Conservation (phyloP, 2,888 invertebrate genomes). For the Trachelus iudaicus region DNA sequence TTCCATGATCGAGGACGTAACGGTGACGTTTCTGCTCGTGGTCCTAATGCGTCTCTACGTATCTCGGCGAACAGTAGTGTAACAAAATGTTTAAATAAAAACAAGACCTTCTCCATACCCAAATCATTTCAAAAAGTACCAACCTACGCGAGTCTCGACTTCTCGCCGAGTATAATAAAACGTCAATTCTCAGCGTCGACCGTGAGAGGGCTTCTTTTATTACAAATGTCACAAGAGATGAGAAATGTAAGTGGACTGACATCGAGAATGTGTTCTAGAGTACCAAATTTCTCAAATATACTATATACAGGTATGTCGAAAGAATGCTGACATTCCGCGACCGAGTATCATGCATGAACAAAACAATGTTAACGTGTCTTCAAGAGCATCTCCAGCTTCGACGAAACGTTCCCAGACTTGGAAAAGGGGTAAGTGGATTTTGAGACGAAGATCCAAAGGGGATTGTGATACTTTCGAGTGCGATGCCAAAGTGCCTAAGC, state of each 20-base stretch:
- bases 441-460: conserved; percentile 18
- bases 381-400: conserved; percentile 18
- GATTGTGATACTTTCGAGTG: not conserved
- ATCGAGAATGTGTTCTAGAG: no score
- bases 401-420: not conserved
- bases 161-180: not conserved
- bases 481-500: not conserved
- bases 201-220: not conserved
- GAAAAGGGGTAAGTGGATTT: conserved; percentile 21
- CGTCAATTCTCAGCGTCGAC: not conserved
- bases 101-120: not conserved
- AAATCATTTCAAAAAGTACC: no score
- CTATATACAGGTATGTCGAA: no score
- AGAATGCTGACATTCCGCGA: not conserved
- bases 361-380: conserved; percentile 9
- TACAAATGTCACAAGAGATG: not conserved
- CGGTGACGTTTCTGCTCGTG: not conserved
- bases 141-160: no score
- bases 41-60: no score
- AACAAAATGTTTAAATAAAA: not conserved
- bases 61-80: not conserved
- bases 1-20: not conserved
- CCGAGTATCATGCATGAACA: not conserved
- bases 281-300: no score
- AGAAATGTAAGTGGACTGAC: no score